phyloP scores from a whole-genome alignment of 2,888 invertebrate genomes.

The Pollenia angustigena region DNA sequence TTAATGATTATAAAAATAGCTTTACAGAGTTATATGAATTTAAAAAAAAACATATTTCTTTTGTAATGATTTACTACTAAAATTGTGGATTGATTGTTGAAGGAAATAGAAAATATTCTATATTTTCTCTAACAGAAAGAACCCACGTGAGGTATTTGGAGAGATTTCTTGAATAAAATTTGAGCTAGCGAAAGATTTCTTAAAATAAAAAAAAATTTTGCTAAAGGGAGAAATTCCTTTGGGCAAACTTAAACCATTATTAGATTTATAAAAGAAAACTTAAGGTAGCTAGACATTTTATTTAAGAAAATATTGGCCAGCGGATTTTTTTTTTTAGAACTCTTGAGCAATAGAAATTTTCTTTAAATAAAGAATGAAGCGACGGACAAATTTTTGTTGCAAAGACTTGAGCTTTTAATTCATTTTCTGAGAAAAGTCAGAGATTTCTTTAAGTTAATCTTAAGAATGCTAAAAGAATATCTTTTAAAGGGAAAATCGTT shows the following conservation, averaged over 20 bases:
- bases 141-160: too few species aligned
- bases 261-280: not conserved
- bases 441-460: too few species aligned
- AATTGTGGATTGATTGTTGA: too few species aligned
- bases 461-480: too few species aligned
- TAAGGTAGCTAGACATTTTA: not conserved
- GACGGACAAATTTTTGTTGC: not conserved
- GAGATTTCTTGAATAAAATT: not conserved
- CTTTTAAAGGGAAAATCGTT: too few species aligned
- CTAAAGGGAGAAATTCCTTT: not conserved
- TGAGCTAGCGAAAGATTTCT: not conserved
- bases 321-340: not conserved
- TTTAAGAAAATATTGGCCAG: not conserved
- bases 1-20: conserved; percentile 42
- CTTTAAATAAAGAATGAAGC: too few species aligned
- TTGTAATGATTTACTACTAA: not conserved
- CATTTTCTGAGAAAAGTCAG: too few species aligned
- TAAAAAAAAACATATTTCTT: not conserved
- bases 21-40: conserved; percentile 8
- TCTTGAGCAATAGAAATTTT: not conserved
- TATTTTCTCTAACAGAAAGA: too few species aligned
- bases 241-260: not conserved
- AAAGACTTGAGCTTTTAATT: not conserved
- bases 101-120: too few species aligned
- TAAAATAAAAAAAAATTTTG: not conserved